Conservation (phyloP, 2,888 invertebrate genomes). For the Tachystola acroxantha region DNA sequence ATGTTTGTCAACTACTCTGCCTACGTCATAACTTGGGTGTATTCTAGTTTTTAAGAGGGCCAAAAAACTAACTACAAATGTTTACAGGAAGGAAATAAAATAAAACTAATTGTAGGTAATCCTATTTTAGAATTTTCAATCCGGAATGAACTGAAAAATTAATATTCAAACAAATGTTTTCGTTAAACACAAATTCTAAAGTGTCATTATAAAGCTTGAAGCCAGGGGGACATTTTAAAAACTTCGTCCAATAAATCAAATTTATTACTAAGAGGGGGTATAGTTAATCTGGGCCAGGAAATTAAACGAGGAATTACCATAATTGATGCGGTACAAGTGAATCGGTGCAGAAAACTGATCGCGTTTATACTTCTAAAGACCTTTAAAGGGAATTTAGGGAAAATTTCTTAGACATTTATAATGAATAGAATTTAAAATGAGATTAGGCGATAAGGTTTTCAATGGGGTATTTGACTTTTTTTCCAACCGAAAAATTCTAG, state of each 20-base stretch:
- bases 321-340: slow-evolving; percentile 72
- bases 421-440: slow-evolving; percentile 42
- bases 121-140: too few relatives aligned
- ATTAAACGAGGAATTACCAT: slow-evolving; percentile 74
- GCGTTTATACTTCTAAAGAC: slow-evolving; percentile 33
- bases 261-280: slow-evolving; percentile 58
- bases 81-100: too few relatives aligned
- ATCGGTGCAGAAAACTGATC: slow-evolving; percentile 69
- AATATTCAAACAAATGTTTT: too few relatives aligned
- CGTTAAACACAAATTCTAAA: slow-evolving; percentile 6
- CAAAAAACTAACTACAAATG: too few relatives aligned
- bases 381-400: slow-evolving; percentile 32
- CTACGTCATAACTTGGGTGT: too few relatives aligned
- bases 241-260: slow-evolving; percentile 61
- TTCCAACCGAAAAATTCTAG: slow-evolving; percentile 19
- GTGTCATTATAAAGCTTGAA: slow-evolving; percentile 1
- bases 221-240: slow-evolving; percentile 42
- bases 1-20: too few relatives aligned
- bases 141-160: too few relatives aligned
- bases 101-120: too few relatives aligned
- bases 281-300: slow-evolving; percentile 71
- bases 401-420: slow-evolving; percentile 39
- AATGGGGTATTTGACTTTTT: not conserved
- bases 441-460: slow-evolving; percentile 34
- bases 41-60: too few relatives aligned